A percentile compares a stretch with the other conserved stretches of the same genome.
These are phyloP conservation scores for Helostoma temminkii DNA, from an alignment of 2,797 vertebrate genomes.

Conservation along the genomic window DNA sequence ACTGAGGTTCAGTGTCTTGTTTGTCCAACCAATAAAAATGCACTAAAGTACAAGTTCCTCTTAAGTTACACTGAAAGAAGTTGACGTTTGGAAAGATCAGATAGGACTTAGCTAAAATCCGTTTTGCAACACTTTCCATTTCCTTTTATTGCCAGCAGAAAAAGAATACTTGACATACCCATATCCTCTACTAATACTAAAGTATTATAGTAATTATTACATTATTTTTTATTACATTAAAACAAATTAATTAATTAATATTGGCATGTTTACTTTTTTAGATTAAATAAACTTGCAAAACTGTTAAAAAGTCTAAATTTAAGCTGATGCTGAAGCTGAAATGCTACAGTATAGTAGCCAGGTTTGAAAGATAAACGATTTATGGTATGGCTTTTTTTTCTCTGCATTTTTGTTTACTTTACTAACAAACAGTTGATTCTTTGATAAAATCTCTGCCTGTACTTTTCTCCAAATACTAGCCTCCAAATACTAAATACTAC, in stretches of 20 bases:
- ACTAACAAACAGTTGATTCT: neutral
- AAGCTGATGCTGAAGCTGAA: slow-evolving; percentile 1
- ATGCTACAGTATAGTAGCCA: no score
- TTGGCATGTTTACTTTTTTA: neutral
- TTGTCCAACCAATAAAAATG: neutral
- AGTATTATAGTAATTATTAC: no score
- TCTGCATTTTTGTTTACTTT: neutral
- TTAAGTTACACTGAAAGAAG: neutral
- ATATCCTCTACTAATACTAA: no score
- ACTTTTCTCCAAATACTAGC: slow-evolving; percentile 10
- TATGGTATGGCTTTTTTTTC: neutral
- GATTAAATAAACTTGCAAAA: neutral
- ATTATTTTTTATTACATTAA: no score
- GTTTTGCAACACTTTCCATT: slow-evolving; percentile 28
- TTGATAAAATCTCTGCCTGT: neutral
- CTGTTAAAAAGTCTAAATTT: neutral
- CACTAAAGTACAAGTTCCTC: neutral
- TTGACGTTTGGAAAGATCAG: slow-evolving; percentile 7
- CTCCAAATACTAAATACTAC: slow-evolving; percentile 5
- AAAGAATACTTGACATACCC: neutral
- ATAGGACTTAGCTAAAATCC: slow-evolving; percentile 9
- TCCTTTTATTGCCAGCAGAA: slow-evolving; percentile 8
- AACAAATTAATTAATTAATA: no score
- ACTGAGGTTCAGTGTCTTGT: neutral
- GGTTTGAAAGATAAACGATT: no score